Percentiles rank a stretch among this genome's conserved stretches.
These are phyloP conservation scores for Cerastoderma edule DNA, from an alignment of 2,888 invertebrate genomes.

Conservation along the genomic window DNA sequence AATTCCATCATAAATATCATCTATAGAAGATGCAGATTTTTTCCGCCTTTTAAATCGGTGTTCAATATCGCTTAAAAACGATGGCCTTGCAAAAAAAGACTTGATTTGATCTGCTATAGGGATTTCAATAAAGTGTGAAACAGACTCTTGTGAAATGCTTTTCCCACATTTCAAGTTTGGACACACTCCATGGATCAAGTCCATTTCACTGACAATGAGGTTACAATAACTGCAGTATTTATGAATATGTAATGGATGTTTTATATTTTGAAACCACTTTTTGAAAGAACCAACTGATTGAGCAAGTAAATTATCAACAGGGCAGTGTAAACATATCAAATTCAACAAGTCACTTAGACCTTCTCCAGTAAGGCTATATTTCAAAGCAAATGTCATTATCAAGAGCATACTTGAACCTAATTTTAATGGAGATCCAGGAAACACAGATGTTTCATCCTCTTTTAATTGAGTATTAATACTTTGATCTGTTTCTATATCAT, in stretches of 20 bases:
- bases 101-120: background rate
- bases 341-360: constrained; percentile 7
- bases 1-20: background rate
- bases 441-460: background rate
- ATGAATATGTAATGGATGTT: constrained; percentile 13
- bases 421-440: constrained; percentile 7
- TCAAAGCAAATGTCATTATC: constrained; percentile 14
- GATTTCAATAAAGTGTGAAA: background rate
- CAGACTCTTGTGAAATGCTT: background rate
- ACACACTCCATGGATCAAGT: background rate
- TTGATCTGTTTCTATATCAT: background rate
- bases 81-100: background rate
- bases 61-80: background rate
- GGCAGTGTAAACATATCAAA: background rate
- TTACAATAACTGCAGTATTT: constrained; percentile 12
- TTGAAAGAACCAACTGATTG: background rate
- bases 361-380: constrained; percentile 2
- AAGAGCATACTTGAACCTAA: background rate
- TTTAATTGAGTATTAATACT: no score
- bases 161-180: no score
- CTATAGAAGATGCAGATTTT: background rate
- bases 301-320: background rate
- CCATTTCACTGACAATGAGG: background rate
- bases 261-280: constrained; percentile 13
- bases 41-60: background rate